These are phyloP conservation scores for Ciconia nigra DNA, from an alignment of 2,797 vertebrate genomes.

Conservation along the genomic window DNA sequence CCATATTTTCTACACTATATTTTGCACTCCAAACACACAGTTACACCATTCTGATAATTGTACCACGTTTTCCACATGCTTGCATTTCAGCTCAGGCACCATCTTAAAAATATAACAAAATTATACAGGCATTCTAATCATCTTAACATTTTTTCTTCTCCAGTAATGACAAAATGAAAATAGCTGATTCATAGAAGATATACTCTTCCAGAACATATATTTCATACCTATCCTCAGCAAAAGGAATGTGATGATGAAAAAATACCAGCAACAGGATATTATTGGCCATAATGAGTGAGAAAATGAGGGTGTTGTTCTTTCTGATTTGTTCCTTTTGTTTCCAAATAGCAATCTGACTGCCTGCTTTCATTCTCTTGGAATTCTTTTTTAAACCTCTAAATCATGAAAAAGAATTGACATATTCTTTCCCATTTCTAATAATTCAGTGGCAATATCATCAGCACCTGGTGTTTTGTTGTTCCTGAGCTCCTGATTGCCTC, in stretches of 20 bases:
- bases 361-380: not conserved
- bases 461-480: not conserved
- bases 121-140: not conserved
- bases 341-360: not conserved
- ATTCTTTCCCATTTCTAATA: not conserved
- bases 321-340: not conserved
- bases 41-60: not conserved
- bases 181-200: not conserved
- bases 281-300: not conserved
- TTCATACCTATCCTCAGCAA: not conserved
- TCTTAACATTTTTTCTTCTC: not conserved
- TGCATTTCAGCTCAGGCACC: not conserved
- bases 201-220: not conserved
- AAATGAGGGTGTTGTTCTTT: not conserved
- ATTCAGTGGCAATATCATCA: not conserved
- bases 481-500: conserved; percentile 4
- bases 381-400: not conserved
- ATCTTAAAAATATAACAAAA: not conserved
- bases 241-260: not conserved
- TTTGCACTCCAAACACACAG: not conserved
- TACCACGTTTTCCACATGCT: not conserved
- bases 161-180: not conserved
- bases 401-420: not conserved
- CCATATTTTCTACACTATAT: not conserved
- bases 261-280: not conserved